Evolutionary conservation across 2,797 vertebrate species (phyloP).

Genomic region (Halcyon smyrnensis): DNA sequence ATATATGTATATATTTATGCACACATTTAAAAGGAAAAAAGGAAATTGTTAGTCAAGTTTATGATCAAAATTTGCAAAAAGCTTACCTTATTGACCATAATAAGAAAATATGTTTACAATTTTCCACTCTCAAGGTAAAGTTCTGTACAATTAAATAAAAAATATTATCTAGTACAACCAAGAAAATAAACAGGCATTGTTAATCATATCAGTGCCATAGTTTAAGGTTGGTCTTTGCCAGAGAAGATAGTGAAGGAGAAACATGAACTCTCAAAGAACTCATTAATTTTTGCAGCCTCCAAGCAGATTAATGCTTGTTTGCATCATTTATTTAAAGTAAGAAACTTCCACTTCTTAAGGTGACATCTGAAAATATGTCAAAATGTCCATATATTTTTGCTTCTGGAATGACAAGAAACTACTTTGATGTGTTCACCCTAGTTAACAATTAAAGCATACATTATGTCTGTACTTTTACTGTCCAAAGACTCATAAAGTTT

Average conservation of each 20-base stretch:
- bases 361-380: background rate
- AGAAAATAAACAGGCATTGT: background rate
- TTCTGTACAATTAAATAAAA: background rate
- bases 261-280: background rate
- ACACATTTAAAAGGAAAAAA: background rate
- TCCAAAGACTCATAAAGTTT: constrained; percentile 5
- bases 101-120: background rate
- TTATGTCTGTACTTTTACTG: background rate
- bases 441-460: background rate
- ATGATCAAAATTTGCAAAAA: background rate
- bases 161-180: background rate
- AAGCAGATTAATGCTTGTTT: background rate
- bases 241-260: background rate
- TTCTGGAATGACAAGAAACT: background rate
- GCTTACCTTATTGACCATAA: background rate
- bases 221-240: background rate
- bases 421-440: background rate
- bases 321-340: background rate
- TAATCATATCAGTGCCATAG: background rate
- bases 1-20: background rate
- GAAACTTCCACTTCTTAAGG: background rate
- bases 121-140: background rate
- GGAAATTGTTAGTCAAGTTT: background rate
- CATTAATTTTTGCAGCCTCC: background rate
- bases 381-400: background rate